Conservation (phyloP, 2,888 invertebrate genomes). For the Magallana nippona region DNA sequence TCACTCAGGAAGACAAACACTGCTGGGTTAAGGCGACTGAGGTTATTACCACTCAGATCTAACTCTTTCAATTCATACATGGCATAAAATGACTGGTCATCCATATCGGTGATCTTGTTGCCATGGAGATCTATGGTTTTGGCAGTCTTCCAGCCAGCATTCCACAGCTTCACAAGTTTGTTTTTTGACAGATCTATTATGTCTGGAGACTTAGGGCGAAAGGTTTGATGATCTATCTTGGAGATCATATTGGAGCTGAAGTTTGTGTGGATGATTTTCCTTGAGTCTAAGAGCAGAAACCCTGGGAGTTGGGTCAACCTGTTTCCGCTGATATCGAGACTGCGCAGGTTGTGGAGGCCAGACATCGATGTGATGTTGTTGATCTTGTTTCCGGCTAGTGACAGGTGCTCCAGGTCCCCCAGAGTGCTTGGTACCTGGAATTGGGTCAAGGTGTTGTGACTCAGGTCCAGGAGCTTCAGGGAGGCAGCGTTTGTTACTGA, state of each 20-base stretch:
- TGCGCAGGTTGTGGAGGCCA: slow-evolving; percentile 52
- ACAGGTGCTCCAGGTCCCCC: slow-evolving; percentile 47
- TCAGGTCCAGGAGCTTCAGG: slow-evolving; percentile 60
- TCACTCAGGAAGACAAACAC: slow-evolving; percentile 64
- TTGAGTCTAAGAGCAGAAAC: slow-evolving; percentile 66
- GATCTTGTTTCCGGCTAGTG: slow-evolving; percentile 55
- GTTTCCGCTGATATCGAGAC: slow-evolving; percentile 61
- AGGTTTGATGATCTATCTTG: slow-evolving; percentile 65
- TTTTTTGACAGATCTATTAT: slow-evolving; percentile 73
- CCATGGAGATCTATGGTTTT: slow-evolving; percentile 62
- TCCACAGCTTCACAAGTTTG: slow-evolving; percentile 60
- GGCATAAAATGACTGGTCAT: slow-evolving; percentile 66
- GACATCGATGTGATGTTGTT: slow-evolving; percentile 51
- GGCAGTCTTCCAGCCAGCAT: slow-evolving; percentile 70
- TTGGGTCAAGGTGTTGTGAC: slow-evolving; percentile 59
- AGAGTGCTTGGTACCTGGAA: slow-evolving; percentile 55
- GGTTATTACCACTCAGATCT: slow-evolving; percentile 65
- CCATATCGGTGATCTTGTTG: slow-evolving; percentile 65
- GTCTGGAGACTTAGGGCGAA: slow-evolving; percentile 67
- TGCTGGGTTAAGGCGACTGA: slow-evolving; percentile 60
- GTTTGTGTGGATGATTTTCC: slow-evolving; percentile 64
- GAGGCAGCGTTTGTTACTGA: slow-evolving; percentile 52
- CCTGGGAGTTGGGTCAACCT: slow-evolving; percentile 60
- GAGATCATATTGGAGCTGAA: slow-evolving; percentile 72
- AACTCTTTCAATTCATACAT: slow-evolving; percentile 64